Conservation (phyloP, 2,797 vertebrate genomes). For the Tragelaphus eurycerus region DNA sequence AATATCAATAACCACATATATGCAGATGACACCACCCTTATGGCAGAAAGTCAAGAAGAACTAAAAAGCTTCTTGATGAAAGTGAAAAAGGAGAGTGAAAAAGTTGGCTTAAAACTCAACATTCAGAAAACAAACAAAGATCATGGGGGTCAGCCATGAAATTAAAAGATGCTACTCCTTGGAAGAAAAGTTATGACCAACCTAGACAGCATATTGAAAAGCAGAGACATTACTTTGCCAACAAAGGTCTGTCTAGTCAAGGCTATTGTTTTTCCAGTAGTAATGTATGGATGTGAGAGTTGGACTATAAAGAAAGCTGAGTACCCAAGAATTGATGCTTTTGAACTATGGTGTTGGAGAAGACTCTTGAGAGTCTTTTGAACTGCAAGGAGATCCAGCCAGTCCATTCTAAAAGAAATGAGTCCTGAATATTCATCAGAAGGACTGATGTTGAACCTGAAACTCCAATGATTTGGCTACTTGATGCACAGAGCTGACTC, state of each 20-base stretch:
- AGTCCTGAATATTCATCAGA: not conserved
- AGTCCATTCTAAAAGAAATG: not conserved
- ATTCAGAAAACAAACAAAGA: not conserved
- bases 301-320: not conserved
- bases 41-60: not conserved
- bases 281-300: not conserved
- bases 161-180: not conserved
- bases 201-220: not conserved
- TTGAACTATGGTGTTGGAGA: not conserved
- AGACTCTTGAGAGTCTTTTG: not conserved
- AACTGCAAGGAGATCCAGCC: not conserved
- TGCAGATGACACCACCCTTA: not conserved
- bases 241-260: not conserved
- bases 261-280: not conserved
- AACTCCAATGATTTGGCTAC: not conserved
- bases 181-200: not conserved
- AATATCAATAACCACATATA: not conserved
- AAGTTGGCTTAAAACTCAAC: not conserved
- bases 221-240: not conserved
- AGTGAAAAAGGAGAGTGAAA: not conserved
- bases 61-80: not conserved
- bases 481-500: not conserved
- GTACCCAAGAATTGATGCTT: not conserved
- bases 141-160: not conserved
- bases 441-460: not conserved